Evolutionary conservation across 2,113 vertebrate genomes (phyloP), one percentile per base, ranked within the genome.

Genomic region (Pangasianodon gigas): DNA sequence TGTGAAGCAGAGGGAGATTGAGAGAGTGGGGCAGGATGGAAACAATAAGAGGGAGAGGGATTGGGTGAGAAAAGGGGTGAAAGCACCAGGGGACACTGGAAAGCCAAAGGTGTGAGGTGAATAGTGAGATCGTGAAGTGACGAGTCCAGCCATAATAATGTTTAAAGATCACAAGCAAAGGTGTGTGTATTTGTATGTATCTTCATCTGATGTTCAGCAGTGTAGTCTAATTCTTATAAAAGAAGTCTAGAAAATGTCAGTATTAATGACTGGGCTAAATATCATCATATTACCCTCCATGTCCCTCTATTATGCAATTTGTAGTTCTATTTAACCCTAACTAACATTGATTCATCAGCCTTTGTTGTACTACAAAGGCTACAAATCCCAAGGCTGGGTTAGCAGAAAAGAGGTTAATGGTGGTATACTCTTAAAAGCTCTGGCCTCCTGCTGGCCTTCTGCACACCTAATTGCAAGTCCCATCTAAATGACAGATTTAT

Each of bases 401-500:
- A 48, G 48, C 75, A 83, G 77, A 90, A 88, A 91, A 82, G 87
- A 84, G 83, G 87, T 84, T 89, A 90, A 91, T 85, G 74, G 88
- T 60, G 87, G 90, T 75, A 41, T 75, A 62, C 90, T 87, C 83
- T 91, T 91, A 82, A 91, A 92, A 91, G 86, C 86, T 48, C 87
- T 84, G 86, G 83, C 89, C 62, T 86, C 44, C 4, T 77, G 21
- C 74, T 84, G 86, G 83, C 89, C 62, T 86, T 41, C 4, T 77
- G 21, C 74, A 48, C 44, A 90, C 92, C 91, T 93, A 91, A 93
- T 92, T 93, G 91, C 91, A 46, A 87, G 91, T 92, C 91, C 89
- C 88, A 91, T 92, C 92, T 93, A 93, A 94, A 93, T 90, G 92
- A 90, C 92, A 92, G 92, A 92, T 93, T 93, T 93, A 93, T 94